Evolutionary conservation across 2,888 invertebrate species (phyloP).

Genomic region (Acanthoscelides obtectus): DNA sequence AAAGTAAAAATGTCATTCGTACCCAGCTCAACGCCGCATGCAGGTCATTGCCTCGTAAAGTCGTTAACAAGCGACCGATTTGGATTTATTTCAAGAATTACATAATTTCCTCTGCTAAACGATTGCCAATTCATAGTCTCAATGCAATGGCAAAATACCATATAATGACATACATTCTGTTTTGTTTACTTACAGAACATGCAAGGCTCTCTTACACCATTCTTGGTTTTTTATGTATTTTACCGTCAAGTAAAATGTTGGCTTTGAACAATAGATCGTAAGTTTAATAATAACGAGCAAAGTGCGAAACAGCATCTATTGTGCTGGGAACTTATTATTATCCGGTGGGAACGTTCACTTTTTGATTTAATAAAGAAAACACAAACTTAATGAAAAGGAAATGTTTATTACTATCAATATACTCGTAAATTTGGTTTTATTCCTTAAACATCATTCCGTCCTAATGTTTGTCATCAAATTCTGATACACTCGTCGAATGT

Average conservation of each 20-base stretch:
- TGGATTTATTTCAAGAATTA: background rate
- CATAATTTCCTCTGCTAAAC: background rate
- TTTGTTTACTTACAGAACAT: background rate
- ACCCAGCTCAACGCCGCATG: background rate
- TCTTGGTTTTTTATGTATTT: background rate
- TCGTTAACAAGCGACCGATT: background rate
- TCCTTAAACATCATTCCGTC: too few relatives aligned
- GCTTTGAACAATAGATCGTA: background rate
- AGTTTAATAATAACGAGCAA: background rate
- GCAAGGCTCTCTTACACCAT: background rate
- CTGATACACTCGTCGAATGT: too few relatives aligned
- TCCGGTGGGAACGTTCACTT: too few relatives aligned
- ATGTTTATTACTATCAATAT: too few relatives aligned
- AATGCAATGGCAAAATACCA: background rate
- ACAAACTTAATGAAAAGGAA: too few relatives aligned
- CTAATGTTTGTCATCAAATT: too few relatives aligned
- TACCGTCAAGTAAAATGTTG: background rate
- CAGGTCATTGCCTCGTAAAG: background rate
- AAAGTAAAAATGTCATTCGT: too few relatives aligned
- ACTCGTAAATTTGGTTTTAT: too few relatives aligned
- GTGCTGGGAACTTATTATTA: background rate
- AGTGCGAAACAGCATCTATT: background rate
- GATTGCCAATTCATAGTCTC: background rate
- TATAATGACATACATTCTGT: background rate
- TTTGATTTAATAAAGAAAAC: too few relatives aligned